Conservation (phyloP, 2,113 vertebrate species). For the Lepidothrix coronata region DNA sequence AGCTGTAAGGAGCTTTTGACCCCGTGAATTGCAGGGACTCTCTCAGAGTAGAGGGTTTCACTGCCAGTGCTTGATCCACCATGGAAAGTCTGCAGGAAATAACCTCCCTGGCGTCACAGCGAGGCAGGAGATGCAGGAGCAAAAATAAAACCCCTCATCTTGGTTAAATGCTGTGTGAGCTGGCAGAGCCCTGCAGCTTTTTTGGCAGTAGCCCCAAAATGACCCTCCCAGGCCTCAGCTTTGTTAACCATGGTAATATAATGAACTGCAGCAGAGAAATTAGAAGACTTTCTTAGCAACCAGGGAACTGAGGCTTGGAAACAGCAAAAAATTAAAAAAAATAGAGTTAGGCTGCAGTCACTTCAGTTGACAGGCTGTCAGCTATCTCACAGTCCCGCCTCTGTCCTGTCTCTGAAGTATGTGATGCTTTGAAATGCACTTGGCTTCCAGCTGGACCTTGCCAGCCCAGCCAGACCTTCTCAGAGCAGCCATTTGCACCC, state of each 20-base stretch:
- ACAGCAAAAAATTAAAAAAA: not conserved
- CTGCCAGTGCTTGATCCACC: not conserved
- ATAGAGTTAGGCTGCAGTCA: not conserved
- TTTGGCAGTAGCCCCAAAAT: not conserved
- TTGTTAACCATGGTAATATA: not conserved
- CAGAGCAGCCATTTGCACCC: not conserved
- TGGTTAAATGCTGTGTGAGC: not conserved
- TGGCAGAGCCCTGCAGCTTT: not conserved
- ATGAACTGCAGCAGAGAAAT: not conserved
- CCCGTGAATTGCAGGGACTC: not conserved
- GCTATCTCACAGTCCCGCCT: not conserved
- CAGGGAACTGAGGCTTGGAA: not conserved
- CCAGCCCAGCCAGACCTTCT: not conserved
- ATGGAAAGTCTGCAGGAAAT: not conserved
- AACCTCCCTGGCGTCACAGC: not conserved
- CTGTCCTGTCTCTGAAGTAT: not conserved
- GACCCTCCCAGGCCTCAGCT: not conserved
- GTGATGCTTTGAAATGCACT: not conserved
- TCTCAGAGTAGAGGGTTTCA: not conserved
- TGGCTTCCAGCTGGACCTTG: not conserved
- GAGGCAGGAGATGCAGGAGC: not conserved
- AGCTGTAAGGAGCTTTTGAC: not conserved
- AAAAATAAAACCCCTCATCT: not conserved
- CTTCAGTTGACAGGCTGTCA: not conserved
- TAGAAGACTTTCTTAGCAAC: not conserved